Base-by-base conservation (phyloP, 2,888 invertebrate genomes). In the Poecilus cupreus region DNA sequence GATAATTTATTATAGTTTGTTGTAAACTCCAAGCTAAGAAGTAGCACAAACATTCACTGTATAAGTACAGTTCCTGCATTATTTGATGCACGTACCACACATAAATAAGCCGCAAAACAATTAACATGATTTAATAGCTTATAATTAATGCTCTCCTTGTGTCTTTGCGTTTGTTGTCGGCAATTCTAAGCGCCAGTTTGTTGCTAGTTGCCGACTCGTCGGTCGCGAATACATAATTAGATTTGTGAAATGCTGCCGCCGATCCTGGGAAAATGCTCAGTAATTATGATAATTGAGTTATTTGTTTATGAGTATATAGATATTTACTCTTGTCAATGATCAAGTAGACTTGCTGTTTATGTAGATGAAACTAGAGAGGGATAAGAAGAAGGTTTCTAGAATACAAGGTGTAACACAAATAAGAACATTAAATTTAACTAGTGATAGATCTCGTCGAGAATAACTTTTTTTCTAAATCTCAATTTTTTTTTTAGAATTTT, bases 61-160 rank as follows among this genome's bases (percentile, higher is more conserved):
- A 3, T 32, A 32, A 5, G 2, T 26, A 26, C 5, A 5, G 10
- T 43, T 43, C 46, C 10, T 46, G 16, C 22, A 57, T 20, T 57
- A 57, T 57, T 13, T 57, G 16, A 57, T 13, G 16, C 57, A 57
- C 57, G 20, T 57, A 57, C 18, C 57, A 16, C 20, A 18, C 57
- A 22, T 22, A 22, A 57, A 32, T 32, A 32, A 32, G 32, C 32
- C 32, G 32, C 32, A 32, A 3, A 32, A 57, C 57, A 57, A 57
- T 57, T 57, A 57, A 22, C 16, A 57, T 57, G 57, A 57, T 57
- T 57, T 57, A 57, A 57, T 18, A 22, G 57, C 57, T 3, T 20
- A 22, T 57, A 57, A 57, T 57, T 57, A 57, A 57, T 5, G 11
- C 57, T 22, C 32, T 32, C 26, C 26, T 5, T 3, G 1, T 32